Percentiles rank a stretch among this genome's conserved stretches.
Conservation (phyloP, 2,797 vertebrate species). For the Tenualosa ilisha region DNA sequence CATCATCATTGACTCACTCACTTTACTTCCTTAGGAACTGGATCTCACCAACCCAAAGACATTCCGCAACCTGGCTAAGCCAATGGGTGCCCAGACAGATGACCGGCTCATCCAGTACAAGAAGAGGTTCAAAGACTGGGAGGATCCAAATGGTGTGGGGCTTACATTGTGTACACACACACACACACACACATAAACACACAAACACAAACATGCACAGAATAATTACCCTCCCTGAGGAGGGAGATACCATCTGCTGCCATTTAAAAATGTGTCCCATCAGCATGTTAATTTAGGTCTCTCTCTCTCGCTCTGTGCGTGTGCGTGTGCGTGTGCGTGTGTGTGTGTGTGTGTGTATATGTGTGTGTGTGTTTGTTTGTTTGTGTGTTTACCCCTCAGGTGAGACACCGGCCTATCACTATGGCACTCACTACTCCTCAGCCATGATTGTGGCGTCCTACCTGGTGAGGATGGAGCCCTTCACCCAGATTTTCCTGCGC, state of each 20-base stretch:
- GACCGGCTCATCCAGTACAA: slow-evolving; percentile 95
- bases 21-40: slow-evolving; percentile 76
- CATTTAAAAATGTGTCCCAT: neutral
- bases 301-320: neutral
- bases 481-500: slow-evolving; percentile 96
- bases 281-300: neutral
- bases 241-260: neutral
- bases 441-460: slow-evolving; percentile 99
- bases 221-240: neutral
- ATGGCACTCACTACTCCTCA: slow-evolving; percentile 97
- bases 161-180: neutral
- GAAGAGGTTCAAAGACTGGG: slow-evolving; percentile 98
- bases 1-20: neutral
- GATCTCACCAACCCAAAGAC: slow-evolving; percentile 94
- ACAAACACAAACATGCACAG: neutral
- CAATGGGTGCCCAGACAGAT: slow-evolving; percentile 98
- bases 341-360: neutral
- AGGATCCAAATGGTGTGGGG: slow-evolving; percentile 90
- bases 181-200: neutral
- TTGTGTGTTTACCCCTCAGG: slow-evolving; percentile 68
- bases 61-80: slow-evolving; percentile 94
- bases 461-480: slow-evolving; percentile 96
- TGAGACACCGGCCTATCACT: slow-evolving; percentile 97
- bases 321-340: neutral
- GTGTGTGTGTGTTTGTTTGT: neutral